These are phyloP conservation scores for Scomber japonicus DNA, from an alignment of 2,113 vertebrate genomes.

Conservation along the genomic window DNA sequence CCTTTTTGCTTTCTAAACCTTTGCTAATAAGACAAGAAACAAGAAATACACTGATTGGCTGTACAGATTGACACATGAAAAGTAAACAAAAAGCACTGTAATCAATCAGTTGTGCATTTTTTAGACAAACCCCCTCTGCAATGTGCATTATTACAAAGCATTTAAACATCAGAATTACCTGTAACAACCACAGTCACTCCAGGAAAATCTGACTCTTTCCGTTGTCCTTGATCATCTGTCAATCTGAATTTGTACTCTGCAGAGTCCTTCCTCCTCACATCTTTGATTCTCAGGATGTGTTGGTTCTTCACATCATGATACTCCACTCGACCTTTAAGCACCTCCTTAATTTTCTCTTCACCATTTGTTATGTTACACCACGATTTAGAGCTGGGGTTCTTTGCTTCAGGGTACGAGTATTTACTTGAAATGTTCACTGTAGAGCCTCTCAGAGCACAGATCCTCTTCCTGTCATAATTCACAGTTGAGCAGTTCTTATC, in stretches of 20 bases:
- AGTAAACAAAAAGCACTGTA: too few species aligned
- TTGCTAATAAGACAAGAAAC: too few species aligned
- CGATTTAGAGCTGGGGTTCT: rapidly evolving
- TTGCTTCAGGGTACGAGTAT: rapidly evolving
- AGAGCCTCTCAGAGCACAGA: not conserved
- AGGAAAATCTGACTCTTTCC: not conserved
- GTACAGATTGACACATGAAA: too few species aligned
- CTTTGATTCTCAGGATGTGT: not conserved
- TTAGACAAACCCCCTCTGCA: too few species aligned
- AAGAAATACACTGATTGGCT: too few species aligned
- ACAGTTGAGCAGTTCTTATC: not conserved
- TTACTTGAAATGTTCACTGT: conserved; percentile 32
- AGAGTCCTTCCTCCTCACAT: conserved; percentile 22
- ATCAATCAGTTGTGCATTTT: too few species aligned
- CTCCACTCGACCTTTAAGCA: not conserved
- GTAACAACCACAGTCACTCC: conserved; percentile 24
- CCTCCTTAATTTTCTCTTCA: rapidly evolving
- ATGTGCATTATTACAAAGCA: too few species aligned
- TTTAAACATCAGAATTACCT: not conserved
- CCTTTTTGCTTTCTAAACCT: too few species aligned
- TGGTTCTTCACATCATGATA: not conserved
- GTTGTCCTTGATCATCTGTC: rapidly evolving
- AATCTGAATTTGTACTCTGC: not conserved
- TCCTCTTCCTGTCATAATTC: conserved; percentile 32
- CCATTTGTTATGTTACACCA: conserved; percentile 34